A percentile compares a stretch with the other conserved stretches of the same genome.
Conservation (phyloP, 2,113 vertebrate genomes). For the Trochalopteron elliotii region DNA sequence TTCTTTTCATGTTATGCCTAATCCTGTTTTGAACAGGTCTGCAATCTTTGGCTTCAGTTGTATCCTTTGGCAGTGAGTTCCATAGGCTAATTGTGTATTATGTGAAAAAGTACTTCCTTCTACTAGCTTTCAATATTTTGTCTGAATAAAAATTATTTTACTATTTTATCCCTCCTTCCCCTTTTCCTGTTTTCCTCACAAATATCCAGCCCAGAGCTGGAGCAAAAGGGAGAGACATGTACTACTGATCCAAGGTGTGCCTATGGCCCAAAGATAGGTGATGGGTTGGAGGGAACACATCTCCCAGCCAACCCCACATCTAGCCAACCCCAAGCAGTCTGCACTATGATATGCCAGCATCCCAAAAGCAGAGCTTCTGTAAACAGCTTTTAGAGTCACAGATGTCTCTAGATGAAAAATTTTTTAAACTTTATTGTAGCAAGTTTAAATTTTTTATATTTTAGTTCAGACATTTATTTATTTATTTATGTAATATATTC, state of each 20-base stretch:
- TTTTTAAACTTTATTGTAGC: background rate
- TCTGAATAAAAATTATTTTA: background rate
- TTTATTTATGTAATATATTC: background rate
- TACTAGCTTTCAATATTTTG: slow-evolving; percentile 21
- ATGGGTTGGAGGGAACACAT: background rate
- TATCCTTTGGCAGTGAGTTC: slow-evolving; percentile 6
- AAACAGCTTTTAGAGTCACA: background rate
- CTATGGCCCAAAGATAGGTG: background rate
- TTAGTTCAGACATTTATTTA: background rate
- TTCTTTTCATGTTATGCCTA: background rate
- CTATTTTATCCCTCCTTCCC: background rate
- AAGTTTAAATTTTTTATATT: background rate
- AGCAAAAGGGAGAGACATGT: background rate
- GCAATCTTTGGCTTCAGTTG: slow-evolving; percentile 10
- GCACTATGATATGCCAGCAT: background rate
- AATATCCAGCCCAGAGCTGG: background rate
- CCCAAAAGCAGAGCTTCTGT: background rate
- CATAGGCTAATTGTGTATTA: slow-evolving; percentile 1
- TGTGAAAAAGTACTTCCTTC: slow-evolving; percentile 13
- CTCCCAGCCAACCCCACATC: background rate
- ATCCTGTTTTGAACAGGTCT: slow-evolving; percentile 26
- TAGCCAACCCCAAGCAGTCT: background rate
- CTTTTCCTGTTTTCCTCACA: slow-evolving; percentile 21
- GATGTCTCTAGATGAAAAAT: background rate
- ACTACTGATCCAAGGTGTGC: background rate